Conservation (phyloP, 2,888 invertebrate genomes). For the Microdon myrmicae region DNA sequence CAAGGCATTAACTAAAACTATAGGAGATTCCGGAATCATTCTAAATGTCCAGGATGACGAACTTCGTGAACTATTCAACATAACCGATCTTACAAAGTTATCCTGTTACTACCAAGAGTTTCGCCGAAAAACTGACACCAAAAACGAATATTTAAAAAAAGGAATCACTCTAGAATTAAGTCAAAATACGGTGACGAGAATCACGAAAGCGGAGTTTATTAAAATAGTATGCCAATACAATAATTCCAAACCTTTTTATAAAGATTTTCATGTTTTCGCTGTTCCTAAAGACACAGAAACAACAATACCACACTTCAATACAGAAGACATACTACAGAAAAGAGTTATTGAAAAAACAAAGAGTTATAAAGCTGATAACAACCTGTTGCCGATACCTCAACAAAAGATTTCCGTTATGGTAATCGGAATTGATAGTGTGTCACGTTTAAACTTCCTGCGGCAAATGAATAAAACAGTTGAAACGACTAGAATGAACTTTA, state of each 20-base stretch:
- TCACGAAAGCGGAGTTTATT: conserved; percentile 71
- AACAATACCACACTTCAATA: conserved; percentile 25
- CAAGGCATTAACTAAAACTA: conserved; percentile 57
- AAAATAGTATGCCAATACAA: conserved; percentile 72
- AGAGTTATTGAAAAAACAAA: conserved; percentile 24
- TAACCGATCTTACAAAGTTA: conserved; percentile 56
- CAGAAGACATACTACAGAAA: conserved; percentile 16
- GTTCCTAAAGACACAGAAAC: conserved; percentile 60
- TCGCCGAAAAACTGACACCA: conserved; percentile 56
- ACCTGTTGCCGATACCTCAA: conserved; percentile 18
- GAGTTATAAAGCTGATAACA: conserved; percentile 8
- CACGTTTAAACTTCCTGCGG: conserved; percentile 84
- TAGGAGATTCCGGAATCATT: conserved; percentile 54
- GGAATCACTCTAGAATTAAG: conserved; percentile 57
- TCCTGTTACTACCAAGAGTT: conserved; percentile 61
- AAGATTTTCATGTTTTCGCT: conserved; percentile 72
- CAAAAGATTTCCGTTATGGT: conserved; percentile 75
- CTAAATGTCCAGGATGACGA: conserved; percentile 59
- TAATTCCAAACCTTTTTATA: conserved; percentile 69
- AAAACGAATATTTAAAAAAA: conserved; percentile 56
- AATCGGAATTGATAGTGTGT: conserved; percentile 86
- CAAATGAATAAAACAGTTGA: conserved; percentile 80
- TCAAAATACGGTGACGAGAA: conserved; percentile 56
- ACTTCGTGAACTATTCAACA: conserved; percentile 56
- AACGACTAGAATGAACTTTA: conserved; percentile 68